Evolutionary conservation across 2,888 invertebrate genomes (phyloP), one percentile per base, ranked within the genome.

Genomic region (Eupithecia tripunctaria): DNA sequence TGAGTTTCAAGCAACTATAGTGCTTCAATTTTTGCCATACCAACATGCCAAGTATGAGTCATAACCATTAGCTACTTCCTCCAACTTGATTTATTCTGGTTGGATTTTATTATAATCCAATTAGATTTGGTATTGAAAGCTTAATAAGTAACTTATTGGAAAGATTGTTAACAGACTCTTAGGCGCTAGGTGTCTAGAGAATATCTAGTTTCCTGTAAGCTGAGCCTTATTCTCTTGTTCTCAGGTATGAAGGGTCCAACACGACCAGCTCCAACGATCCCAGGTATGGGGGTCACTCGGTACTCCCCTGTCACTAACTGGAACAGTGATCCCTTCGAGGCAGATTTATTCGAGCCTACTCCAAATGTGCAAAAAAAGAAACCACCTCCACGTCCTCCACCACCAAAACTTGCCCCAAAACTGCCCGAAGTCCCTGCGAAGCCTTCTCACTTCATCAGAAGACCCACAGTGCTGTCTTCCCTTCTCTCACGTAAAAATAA

Each of bases 381-480:
- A 85, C 96, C 96, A 43, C 97, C 97, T 5, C 97, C 97, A 6
- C 90, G 96, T 47, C 97, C 97, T 6, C 97, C 97, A 71, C 97
- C 96, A 76, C 97, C 96, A 2, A 96, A 95, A 85, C 87, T 95
- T 74, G 81, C 85, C 15, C 83, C 76, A 36, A 92, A 85, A 80
- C 89, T 89, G 70, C 91, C 88, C 77, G 95, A 92, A 81, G 76
- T 91, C 74, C 95, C 88, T 81, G 89, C 81, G 78, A 95, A 92
- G 85, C 95, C 95, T 81, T 92, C 92, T 81, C 95, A 90, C 89
- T 95, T 94, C 77, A 90, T 91, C 75, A 90, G 94, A 77, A 94
- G 82, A 84, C 95, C 94, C 10, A 95, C 94, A 77, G 94, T 94
- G 25, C 85, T 95, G 2, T 86, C 92, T 4, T 90, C 92, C 10